Evolutionary conservation across 2,113 vertebrate genomes (phyloP), one percentile per base, ranked within the genome.

Genomic region (Sprattus sprattus): DNA sequence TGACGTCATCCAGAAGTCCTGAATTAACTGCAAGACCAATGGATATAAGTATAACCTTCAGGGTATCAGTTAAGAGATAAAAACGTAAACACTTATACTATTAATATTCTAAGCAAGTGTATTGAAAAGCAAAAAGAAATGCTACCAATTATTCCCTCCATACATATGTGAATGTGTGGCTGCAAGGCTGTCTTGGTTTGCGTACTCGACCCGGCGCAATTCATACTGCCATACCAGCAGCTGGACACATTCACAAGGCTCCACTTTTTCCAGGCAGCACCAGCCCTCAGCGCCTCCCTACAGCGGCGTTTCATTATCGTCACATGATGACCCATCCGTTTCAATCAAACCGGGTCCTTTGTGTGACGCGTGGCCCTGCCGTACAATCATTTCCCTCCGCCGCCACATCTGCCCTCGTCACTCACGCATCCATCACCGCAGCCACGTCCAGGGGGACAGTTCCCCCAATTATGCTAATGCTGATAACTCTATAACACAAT

Each of bases 391-490:
- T 82, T 84, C 20, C 82, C 71, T 71, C 50, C 47, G 8, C 60
- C 25, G 11, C n/a, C 89, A 84, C 25, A 25, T 71, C 85, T 13
- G 13, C 87, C 85, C 87, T 83, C 83, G 54, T 86, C 81, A 67
- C 84, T 84, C 82, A 54, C 44, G 90, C 88, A 88, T 90, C 88
- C 85, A 90, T 92, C 86, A 88, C 85, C 88, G 89, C 84, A 85
- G 89, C 86, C 88, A 90, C 91, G 89, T 91, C 87, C 81, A n/a
- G 88, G 83, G 88, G 75, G 81, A 91, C 87, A 89, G 89, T 90
- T 92, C 90, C 86, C 64, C 88, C 84, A 91, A 84, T 92, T 91
- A 93, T 93, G 92, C 83, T 91, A 89, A 93, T 92, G 83, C 54
- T 28, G 64, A 71, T 71, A 71, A 71, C 64, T 71, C 25, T 71